phyloP scores from a whole-genome alignment of 2,797 vertebrate species.

The Pseudomugil tenellus region DNA sequence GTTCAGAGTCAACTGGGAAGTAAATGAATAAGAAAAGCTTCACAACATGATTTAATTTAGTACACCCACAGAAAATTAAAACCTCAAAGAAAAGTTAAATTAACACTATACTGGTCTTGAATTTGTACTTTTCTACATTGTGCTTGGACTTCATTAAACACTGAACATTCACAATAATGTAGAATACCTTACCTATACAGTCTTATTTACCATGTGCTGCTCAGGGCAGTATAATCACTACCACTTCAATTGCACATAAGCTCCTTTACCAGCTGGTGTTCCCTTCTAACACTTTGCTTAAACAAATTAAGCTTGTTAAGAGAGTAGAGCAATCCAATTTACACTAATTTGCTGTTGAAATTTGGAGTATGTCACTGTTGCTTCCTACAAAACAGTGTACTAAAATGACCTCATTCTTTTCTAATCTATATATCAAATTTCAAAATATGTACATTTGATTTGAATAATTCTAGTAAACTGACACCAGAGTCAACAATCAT shows the following conservation, averaged over 20 bases:
- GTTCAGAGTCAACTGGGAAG: neutral
- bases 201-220: neutral
- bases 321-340: slow-evolving; percentile 3
- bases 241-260: neutral
- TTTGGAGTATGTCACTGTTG: slow-evolving; percentile 1
- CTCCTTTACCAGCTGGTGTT: slow-evolving; percentile 43
- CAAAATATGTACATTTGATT: neutral
- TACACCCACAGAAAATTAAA: neutral
- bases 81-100: neutral
- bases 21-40: neutral
- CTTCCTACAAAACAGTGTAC: neutral
- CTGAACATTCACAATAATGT: neutral
- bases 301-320: slow-evolving; percentile 42
- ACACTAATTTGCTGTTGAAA: slow-evolving; percentile 14
- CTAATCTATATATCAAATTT: neutral
- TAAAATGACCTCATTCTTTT: neutral
- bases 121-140: neutral
- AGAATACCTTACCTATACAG: neutral
- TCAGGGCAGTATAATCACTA: neutral
- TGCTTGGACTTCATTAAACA: neutral
- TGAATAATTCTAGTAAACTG: neutral
- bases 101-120: neutral
- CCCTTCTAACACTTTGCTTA: slow-evolving; percentile 48
- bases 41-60: neutral
- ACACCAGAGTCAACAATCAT: neutral